These are phyloP conservation scores for Caracal caracal DNA, from an alignment of 2,113 vertebrate species.

Conservation along the genomic window DNA sequence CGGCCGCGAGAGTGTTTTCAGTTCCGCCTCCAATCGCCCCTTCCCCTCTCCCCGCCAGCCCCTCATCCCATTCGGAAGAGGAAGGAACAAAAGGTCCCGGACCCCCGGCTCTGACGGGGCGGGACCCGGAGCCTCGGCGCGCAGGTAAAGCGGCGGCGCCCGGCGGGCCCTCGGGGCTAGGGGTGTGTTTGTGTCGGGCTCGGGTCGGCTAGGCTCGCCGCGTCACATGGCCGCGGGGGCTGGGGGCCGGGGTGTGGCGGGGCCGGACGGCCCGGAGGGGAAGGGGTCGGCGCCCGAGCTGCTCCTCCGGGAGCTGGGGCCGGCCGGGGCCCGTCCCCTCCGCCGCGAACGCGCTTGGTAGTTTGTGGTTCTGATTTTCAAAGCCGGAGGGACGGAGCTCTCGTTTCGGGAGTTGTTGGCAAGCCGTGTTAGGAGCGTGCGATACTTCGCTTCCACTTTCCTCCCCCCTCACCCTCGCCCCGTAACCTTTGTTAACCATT, in stretches of 20 bases:
- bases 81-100: constrained; percentile 72
- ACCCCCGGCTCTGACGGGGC: constrained; percentile 62
- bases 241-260: constrained; percentile 66
- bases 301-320: background rate
- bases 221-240: constrained; percentile 53
- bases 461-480: background rate
- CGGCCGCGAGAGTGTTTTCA: constrained; percentile 61
- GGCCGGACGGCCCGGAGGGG: background rate
- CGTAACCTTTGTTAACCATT: constrained; percentile 58
- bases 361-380: constrained; percentile 29
- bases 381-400: constrained; percentile 9
- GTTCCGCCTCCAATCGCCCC: constrained; percentile 71
- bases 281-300: background rate
- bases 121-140: constrained; percentile 54
- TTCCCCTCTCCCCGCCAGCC: constrained; percentile 2
- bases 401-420: constrained; percentile 34
- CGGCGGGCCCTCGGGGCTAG: background rate
- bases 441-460: constrained; percentile 64
- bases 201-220: background rate
- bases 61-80: constrained; percentile 66
- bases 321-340: background rate
- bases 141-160: constrained; percentile 66
- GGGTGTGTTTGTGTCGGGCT: constrained; percentile 57
- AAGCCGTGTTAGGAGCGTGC: constrained; percentile 14
- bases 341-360: background rate